phyloP scores from a whole-genome alignment of 2,888 invertebrate species.

The Aproaerema taeniolella region DNA sequence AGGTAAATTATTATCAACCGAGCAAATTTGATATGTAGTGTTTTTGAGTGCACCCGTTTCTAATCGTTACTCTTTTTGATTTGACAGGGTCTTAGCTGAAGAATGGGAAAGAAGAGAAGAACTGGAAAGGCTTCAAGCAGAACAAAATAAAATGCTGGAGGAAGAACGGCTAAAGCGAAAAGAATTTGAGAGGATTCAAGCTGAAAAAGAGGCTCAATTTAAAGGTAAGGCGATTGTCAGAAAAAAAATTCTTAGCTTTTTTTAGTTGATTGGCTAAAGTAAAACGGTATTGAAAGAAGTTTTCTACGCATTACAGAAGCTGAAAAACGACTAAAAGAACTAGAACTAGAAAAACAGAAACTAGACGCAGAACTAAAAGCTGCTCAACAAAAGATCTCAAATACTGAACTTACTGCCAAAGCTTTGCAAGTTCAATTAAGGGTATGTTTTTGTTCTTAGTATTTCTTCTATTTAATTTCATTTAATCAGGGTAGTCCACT shows the following conservation, averaged over 20 bases:
- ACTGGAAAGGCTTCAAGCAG: slow-evolving; percentile 86
- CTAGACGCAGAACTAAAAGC: slow-evolving; percentile 83
- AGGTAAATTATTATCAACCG: slow-evolving; percentile 42
- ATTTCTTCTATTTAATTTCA: no score
- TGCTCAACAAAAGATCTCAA: slow-evolving; percentile 82
- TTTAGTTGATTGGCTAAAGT: no score
- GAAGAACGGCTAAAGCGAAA: slow-evolving; percentile 85
- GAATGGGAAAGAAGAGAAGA: slow-evolving; percentile 91
- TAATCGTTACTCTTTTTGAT: background rate
- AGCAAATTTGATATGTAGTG: background rate
- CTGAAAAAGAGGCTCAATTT: slow-evolving; percentile 82
- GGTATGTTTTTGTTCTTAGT: slow-evolving; percentile 30
- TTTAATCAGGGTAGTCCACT: no score
- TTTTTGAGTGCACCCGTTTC: background rate
- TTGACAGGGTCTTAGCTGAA: slow-evolving; percentile 82
- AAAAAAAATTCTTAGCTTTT: background rate
- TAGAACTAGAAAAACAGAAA: slow-evolving; percentile 83
- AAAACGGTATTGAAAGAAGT: no score
- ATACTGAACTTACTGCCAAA: slow-evolving; percentile 78
- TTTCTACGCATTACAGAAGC: slow-evolving; percentile 73
- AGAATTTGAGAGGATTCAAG: slow-evolving; percentile 84
- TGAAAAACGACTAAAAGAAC: slow-evolving; percentile 80
- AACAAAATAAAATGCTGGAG: slow-evolving; percentile 84
- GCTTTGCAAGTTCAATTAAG: slow-evolving; percentile 61
- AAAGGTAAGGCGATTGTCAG: slow-evolving; percentile 64